A percentile compares a stretch with the other conserved stretches of the same genome.
phyloP scores from a whole-genome alignment of 2,888 invertebrate genomes.

The Ethmia dodecea region DNA sequence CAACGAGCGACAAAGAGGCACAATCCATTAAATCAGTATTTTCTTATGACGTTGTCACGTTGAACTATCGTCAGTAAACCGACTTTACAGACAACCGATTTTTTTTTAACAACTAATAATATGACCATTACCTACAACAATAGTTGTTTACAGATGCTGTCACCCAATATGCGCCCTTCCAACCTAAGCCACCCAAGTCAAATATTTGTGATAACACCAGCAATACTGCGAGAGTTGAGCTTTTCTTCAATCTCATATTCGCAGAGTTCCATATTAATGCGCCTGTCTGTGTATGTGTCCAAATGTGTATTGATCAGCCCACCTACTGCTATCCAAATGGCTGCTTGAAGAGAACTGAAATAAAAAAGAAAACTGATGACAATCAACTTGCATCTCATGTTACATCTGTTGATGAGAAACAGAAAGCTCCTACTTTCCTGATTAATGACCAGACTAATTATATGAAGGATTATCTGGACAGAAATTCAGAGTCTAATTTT shows the following conservation, averaged over 20 bases:
- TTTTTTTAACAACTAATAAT: no score
- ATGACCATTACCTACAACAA: no score
- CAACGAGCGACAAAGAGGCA: no score
- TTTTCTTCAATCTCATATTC: conserved; percentile 59
- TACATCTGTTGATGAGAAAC: conserved; percentile 23
- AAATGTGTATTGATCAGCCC: conserved; percentile 51
- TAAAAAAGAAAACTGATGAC: conserved; percentile 16
- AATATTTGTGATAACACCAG: conserved; percentile 31
- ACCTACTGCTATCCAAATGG: conserved; percentile 64
- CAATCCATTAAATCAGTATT: no score
- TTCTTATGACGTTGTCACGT: no score
- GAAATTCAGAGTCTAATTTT: no score
- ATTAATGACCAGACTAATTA: conserved; percentile 37
- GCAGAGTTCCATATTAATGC: conserved; percentile 48
- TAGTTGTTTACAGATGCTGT: conserved; percentile 27
- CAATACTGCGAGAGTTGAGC: conserved; percentile 40
- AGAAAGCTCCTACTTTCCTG: conserved; percentile 32
- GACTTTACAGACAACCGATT: no score
- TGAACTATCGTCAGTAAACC: no score
- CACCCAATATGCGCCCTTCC: conserved; percentile 25
- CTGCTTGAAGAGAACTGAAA: conserved; percentile 38
- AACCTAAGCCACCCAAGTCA: conserved; percentile 10
- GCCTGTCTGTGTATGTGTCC: conserved; percentile 57
- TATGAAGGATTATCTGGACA: conserved; percentile 30
- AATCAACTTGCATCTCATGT: conserved; percentile 11